Evolutionary conservation across 2,888 invertebrate genomes (phyloP).

Genomic region (Hirtodrosophila duncani): DNA sequence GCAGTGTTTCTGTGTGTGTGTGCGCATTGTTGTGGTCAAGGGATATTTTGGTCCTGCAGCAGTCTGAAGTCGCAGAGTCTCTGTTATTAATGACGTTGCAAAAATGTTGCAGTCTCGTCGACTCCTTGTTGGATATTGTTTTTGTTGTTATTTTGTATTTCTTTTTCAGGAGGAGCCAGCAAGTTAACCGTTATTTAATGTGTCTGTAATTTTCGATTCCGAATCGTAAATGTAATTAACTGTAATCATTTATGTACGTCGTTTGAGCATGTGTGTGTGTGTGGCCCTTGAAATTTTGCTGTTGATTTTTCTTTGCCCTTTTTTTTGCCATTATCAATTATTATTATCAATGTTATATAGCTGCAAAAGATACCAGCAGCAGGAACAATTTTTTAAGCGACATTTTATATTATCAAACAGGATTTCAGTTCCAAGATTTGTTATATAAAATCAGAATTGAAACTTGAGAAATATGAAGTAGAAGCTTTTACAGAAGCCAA

Average conservation of each 20-base stretch:
- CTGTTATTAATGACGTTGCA: slow-evolving; percentile 65
- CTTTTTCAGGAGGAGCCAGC: slow-evolving; percentile 45
- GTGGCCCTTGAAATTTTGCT: too few species aligned
- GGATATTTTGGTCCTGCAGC: slow-evolving; percentile 26
- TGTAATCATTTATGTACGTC: slow-evolving; percentile 47
- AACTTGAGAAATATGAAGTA: too few species aligned
- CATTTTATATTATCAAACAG: too few species aligned
- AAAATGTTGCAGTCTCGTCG: slow-evolving; percentile 20
- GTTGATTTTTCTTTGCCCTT: too few species aligned
- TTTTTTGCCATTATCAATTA: too few species aligned
- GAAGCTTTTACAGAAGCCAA: too few species aligned
- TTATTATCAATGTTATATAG: too few species aligned
- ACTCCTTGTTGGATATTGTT: slow-evolving; percentile 4
- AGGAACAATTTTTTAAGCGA: too few species aligned
- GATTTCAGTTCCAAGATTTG: too few species aligned
- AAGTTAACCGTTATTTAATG: slow-evolving; percentile 69
- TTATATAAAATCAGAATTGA: too few species aligned
- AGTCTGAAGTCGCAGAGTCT: too few species aligned
- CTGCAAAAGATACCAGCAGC: too few species aligned
- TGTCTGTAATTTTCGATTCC: slow-evolving; percentile 60
- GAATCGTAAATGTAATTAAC: slow-evolving; percentile 63
- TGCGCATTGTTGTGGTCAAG: slow-evolving; percentile 37
- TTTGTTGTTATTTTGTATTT: slow-evolving; percentile 32
- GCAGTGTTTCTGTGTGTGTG: slow-evolving; percentile 15
- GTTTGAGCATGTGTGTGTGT: slow-evolving; percentile 5